A percentile compares a stretch with the other conserved stretches of the same genome.
Conservation (phyloP, 2,797 vertebrate genomes). For the Euphonia xanthogaster region DNA sequence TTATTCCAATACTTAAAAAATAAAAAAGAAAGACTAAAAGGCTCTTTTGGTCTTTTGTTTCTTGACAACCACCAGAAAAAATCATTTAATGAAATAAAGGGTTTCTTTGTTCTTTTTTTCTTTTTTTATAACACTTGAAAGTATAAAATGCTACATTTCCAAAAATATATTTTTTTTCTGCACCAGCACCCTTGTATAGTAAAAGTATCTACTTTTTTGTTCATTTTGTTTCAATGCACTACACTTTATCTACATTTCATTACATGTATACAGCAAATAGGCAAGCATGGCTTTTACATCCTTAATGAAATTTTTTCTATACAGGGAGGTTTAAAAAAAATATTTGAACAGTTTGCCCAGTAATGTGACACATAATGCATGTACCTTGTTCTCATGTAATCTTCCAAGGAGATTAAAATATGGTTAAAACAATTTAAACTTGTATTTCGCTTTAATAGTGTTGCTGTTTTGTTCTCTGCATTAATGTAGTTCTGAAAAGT, state of each 20-base stretch:
- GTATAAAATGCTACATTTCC: slow-evolving; percentile 99
- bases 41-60: slow-evolving; percentile 92
- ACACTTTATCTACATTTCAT: slow-evolving; percentile 97
- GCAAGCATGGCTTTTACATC: slow-evolving; percentile 99
- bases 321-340: slow-evolving; percentile 92
- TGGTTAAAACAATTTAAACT: slow-evolving; percentile 73
- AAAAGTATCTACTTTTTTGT: slow-evolving; percentile 99
- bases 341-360: slow-evolving; percentile 85
- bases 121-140: slow-evolving; percentile 94
- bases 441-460: slow-evolving; percentile 71
- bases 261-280: slow-evolving; percentile 99
- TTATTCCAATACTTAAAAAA: slow-evolving; percentile 85
- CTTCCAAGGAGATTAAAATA: slow-evolving; percentile 75
- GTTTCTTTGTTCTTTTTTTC: slow-evolving; percentile 84
- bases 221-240: slow-evolving; percentile 95
- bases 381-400: slow-evolving; percentile 82
- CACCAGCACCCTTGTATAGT: slow-evolving; percentile 99
- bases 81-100: slow-evolving; percentile 88
- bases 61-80: slow-evolving; percentile 88
- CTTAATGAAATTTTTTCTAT: slow-evolving; percentile 90
- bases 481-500: slow-evolving; percentile 72
- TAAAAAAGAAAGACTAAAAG: slow-evolving; percentile 85
- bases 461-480: slow-evolving; percentile 74
- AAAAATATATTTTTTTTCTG: slow-evolving; percentile 98
- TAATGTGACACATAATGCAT: slow-evolving; percentile 88